Conservation (phyloP, 1,140 invertebrate species). For the Tenebrio molitor region DNA sequence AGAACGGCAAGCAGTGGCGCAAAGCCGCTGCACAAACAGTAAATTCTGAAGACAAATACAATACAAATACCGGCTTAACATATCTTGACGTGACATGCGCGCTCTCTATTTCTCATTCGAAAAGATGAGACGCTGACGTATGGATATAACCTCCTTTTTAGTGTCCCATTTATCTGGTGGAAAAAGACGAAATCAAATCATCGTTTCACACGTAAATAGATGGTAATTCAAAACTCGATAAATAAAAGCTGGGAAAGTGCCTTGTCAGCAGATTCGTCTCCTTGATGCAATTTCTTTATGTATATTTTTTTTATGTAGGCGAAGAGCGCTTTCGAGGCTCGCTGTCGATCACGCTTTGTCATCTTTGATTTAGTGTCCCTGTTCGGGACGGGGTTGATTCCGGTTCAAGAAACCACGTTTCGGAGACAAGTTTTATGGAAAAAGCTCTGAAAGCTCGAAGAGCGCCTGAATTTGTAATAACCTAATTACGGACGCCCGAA, state of each 20-base stretch:
- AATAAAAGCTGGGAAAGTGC: slow-evolving; percentile 3
- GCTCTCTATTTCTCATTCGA: slow-evolving; percentile 26
- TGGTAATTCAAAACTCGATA: slow-evolving; percentile 25
- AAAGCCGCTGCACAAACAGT: slow-evolving; percentile 50
- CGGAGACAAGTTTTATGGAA: no score
- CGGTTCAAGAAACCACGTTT: no score
- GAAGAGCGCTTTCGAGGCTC: neutral
- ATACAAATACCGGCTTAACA: slow-evolving; percentile 51
- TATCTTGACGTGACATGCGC: slow-evolving; percentile 29
- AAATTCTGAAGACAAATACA: slow-evolving; percentile 50
- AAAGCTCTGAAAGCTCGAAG: no score
- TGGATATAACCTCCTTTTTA: slow-evolving; percentile 21
- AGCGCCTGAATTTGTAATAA: no score
- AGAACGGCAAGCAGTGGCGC: slow-evolving; percentile 34
- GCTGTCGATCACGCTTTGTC: neutral
- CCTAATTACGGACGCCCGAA: no score
- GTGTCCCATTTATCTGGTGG: slow-evolving; percentile 2
- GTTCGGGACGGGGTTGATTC: no score
- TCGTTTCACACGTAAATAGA: slow-evolving; percentile 2
- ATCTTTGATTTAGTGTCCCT: slow-evolving; percentile 25
- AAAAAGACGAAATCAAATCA: slow-evolving; percentile 21
- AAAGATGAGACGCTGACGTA: neutral
- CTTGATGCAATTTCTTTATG: slow-evolving; percentile 3
- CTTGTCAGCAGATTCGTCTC: slow-evolving; percentile 1
- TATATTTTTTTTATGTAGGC: neutral